phyloP scores from a whole-genome alignment of 2,888 invertebrate species.

The Chironomus riparius region DNA sequence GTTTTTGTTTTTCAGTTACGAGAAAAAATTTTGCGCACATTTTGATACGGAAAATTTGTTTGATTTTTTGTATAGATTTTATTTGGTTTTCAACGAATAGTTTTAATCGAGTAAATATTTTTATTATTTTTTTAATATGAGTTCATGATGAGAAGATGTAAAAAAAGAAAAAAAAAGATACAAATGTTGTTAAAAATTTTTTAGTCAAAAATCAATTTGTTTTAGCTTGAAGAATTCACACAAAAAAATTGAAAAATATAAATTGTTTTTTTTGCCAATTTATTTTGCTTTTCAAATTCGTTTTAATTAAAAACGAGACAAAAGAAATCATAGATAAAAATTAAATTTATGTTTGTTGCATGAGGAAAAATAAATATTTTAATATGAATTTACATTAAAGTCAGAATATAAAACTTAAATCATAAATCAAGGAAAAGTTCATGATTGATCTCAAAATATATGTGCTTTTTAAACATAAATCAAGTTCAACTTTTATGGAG shows the following conservation, averaged over 20 bases:
- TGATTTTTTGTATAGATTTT: neutral
- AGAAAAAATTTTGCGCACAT: constrained; percentile 21
- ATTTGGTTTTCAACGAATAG: neutral
- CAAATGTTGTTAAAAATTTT: constrained; percentile 26
- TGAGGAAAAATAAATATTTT: neutral
- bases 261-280: neutral
- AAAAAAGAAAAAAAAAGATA: constrained; percentile 27
- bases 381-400: too few relatives aligned
- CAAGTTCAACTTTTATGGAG: too few relatives aligned
- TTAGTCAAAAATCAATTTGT: neutral
- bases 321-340: neutral
- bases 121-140: constrained; percentile 17
- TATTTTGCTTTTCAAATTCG: neutral
- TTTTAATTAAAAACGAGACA: neutral
- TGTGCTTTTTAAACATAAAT: too few relatives aligned
- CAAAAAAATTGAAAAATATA: neutral
- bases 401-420: too few relatives aligned
- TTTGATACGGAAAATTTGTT: constrained; percentile 1
- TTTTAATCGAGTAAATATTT: neutral
- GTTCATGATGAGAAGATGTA: constrained; percentile 26
- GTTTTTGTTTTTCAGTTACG: constrained; percentile 25
- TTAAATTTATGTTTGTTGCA: neutral
- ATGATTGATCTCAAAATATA: too few relatives aligned
- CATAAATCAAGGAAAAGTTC: too few relatives aligned
- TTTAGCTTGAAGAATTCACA: neutral